Evolutionary conservation across 2,888 invertebrate genomes (phyloP), one percentile per base, ranked within the genome.

Genomic region (Odontomyia ornata): DNA sequence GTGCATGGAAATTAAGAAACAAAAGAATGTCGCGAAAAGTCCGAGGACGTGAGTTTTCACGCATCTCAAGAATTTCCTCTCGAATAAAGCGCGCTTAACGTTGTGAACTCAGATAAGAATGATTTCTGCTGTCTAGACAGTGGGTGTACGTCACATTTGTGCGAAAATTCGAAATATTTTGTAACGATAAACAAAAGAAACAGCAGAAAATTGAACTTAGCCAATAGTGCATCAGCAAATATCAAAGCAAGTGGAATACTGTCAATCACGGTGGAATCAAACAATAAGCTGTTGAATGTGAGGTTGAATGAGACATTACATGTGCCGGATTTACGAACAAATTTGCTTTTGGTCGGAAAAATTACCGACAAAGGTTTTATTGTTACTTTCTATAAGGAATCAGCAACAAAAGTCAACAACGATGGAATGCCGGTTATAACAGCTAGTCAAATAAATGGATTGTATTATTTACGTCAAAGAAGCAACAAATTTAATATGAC

Each of bases 1-100:
- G 47, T 28, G 75, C 76, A 47, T 27, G 73, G 56, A 73, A 60
- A 52, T 69, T 76, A 56, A 77, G 76, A 11, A 73, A 78, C 52
- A 75, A 77, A 25, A 36, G 36, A 36, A 36, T 36, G 36, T 69
- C n/a, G 11, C 52, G 60, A 25, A 67, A 28, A 28, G 64, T 77
- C 36, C 36, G 36, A 36, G 36, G 36, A 36, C 36, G 36, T 36
- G 36, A 36, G 9, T 36, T 36, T 36, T 36, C 9, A 36, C 36
- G 36, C 36, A 36, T 36, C 36, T 36, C 36, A 36, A 36, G 36
- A 36, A 36, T 36, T 36, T 36, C 36, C 36, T 36, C 36, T 36
- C 36, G 36, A 36, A 36, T 9, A 36, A 36, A 36, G 36, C 36
- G 36, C 36, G 36, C 9, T 36, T 36, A 36, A 36, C 36, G 36